Conservation (phyloP, 2,113 vertebrate species). For the Athene cunicularia region DNA sequence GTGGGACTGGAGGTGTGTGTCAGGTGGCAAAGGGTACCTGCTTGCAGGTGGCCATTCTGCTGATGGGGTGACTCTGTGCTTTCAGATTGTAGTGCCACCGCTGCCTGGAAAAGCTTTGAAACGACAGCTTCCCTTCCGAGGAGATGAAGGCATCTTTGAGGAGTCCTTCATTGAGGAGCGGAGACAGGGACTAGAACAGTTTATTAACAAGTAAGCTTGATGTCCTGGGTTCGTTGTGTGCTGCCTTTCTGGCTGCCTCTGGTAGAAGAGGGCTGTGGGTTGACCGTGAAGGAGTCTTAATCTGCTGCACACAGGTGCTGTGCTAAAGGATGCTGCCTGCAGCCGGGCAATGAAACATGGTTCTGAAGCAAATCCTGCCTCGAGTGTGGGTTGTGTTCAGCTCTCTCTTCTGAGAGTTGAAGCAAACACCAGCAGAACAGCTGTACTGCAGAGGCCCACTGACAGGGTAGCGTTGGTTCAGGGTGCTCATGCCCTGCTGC, state of each 20-base stretch:
- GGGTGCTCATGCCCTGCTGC: background rate
- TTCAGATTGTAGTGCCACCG: constrained; percentile 96
- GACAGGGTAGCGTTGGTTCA: background rate
- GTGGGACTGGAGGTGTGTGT: background rate
- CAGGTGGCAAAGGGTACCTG: background rate
- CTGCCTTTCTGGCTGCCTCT: background rate
- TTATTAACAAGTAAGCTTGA: constrained; percentile 94
- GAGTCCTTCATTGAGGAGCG: constrained; percentile 97
- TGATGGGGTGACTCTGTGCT: background rate
- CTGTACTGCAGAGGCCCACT: background rate
- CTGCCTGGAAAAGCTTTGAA: constrained; percentile 97
- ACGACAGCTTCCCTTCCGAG: constrained; percentile 95
- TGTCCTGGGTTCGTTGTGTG: background rate
- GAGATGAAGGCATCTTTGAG: constrained; percentile 96
- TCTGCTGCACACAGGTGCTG: background rate
- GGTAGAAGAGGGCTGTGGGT: background rate
- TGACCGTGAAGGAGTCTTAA: background rate
- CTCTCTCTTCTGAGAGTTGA: background rate
- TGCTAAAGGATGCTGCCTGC: background rate
- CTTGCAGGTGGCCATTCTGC: background rate
- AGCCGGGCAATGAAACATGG: fast-evolving
- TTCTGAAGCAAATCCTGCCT: background rate
- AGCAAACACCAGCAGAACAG: background rate
- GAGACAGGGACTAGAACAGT: constrained; percentile 93
- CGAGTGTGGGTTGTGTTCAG: background rate